phyloP scores from a whole-genome alignment of 2,113 vertebrate species.

The Phainopepla nitens region DNA sequence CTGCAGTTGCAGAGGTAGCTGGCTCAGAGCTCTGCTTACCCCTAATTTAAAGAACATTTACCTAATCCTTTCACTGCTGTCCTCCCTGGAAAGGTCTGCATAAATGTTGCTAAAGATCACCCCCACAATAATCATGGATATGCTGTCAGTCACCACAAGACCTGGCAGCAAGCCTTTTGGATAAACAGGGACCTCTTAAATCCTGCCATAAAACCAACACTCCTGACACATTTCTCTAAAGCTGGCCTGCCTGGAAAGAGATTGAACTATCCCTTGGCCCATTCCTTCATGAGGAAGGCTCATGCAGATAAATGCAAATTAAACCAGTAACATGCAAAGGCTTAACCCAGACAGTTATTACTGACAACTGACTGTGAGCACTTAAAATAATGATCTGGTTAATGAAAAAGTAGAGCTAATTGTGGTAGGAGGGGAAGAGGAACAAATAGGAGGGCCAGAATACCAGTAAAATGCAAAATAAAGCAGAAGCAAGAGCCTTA shows the following conservation, averaged over 20 bases:
- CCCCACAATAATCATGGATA: background rate
- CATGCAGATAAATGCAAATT: background rate
- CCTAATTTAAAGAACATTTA: background rate
- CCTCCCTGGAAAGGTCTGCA: background rate
- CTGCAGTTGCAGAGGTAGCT: background rate
- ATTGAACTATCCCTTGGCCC: background rate
- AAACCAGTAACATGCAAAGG: background rate
- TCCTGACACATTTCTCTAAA: background rate
- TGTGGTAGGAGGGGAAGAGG: background rate
- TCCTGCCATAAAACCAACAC: background rate
- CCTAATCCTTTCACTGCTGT: background rate
- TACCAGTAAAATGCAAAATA: constrained; percentile 26
- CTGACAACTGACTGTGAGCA: background rate
- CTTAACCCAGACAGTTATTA: background rate
- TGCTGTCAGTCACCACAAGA: background rate
- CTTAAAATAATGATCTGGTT: background rate
- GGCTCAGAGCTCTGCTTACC: background rate
- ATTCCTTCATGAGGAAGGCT: background rate
- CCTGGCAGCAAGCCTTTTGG: background rate
- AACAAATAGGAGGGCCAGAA: background rate
- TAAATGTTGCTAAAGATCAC: background rate
- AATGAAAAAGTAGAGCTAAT: constrained; percentile 24
- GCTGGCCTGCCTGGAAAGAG: background rate
- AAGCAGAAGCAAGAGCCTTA: background rate
- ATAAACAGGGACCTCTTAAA: background rate